Evolutionary conservation across 2,797 vertebrate genomes (phyloP).

Genomic region (Paratrypauchen microcephalus): DNA sequence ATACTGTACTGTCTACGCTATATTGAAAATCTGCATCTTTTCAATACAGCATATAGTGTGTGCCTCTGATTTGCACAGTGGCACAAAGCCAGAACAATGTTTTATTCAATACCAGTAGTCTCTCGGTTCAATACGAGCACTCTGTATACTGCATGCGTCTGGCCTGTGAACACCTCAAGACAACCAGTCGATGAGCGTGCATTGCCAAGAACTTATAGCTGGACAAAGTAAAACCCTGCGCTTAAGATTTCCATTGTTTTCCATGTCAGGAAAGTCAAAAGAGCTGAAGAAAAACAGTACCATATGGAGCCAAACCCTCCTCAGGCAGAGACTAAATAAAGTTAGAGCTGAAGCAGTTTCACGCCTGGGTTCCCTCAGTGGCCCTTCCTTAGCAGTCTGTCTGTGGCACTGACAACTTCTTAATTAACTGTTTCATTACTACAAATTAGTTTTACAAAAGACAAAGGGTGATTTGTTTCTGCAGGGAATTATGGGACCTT

Average conservation of each 20-base stretch:
- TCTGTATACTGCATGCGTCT: constrained; percentile 22
- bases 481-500: neutral
- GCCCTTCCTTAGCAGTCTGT: constrained; percentile 17
- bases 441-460: neutral
- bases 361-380: constrained; percentile 27
- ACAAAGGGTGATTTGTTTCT: too few species aligned
- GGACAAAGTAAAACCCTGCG: constrained; percentile 16
- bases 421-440: neutral
- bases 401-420: neutral
- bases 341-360: constrained; percentile 23
- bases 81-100: constrained; percentile 16
- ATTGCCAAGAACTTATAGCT: neutral
- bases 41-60: neutral
- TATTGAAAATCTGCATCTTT: too few species aligned
- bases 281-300: constrained; percentile 16
- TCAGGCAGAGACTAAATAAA: constrained; percentile 20
- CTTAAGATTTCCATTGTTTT: constrained; percentile 21
- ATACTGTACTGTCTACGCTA: too few species aligned
- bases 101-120: constrained; percentile 21
- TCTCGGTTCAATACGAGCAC: constrained; percentile 10
- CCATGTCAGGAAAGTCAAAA: constrained; percentile 3
- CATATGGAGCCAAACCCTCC: constrained; percentile 4
- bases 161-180: constrained; percentile 3
- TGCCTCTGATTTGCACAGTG: constrained; percentile 14
- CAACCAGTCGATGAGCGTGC: neutral